Percentiles rank a stretch among this genome's conserved stretches.
Conservation (phyloP, 1,140 invertebrate genomes). For the Drosophila equinoxialis region DNA sequence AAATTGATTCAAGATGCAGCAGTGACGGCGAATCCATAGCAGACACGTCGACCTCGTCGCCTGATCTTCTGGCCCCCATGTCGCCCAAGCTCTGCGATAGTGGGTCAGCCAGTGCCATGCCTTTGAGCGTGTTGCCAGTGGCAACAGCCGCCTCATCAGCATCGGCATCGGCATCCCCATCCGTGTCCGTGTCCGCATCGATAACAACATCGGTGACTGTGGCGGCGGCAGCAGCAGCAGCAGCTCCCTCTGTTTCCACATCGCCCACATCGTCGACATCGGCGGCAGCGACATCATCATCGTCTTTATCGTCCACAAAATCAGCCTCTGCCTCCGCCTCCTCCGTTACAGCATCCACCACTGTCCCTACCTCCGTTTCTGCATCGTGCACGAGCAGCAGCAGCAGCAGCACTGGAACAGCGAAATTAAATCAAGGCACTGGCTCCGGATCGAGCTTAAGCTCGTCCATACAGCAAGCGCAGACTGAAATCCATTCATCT, state of each 20-base stretch:
- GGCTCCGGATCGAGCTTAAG: constrained; percentile 13
- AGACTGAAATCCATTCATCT: constrained; percentile 79
- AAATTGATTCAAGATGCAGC: constrained; percentile 97
- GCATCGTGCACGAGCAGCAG: constrained; percentile 50
- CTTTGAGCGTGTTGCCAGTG: constrained; percentile 67
- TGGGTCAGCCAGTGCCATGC: constrained; percentile 79
- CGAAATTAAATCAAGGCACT: constrained; percentile 44
- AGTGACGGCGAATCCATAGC: constrained; percentile 97
- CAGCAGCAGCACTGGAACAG: constrained; percentile 59
- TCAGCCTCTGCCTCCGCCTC: constrained; percentile 16
- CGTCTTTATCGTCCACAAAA: constrained; percentile 23
- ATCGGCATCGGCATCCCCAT: constrained; percentile 29
- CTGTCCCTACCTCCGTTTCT: constrained; percentile 27
- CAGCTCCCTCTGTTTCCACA: constrained; percentile 43
- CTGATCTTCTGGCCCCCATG: constrained; percentile 90
- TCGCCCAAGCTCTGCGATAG: constrained; percentile 88
- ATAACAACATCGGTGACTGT: constrained; percentile 50
- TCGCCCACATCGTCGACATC: constrained; percentile 52
- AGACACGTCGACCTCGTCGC: constrained; percentile 94
- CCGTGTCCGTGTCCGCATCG: constrained; percentile 44
- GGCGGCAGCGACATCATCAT: constrained; percentile 39
- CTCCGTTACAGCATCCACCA: constrained; percentile 29
- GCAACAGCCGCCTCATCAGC: constrained; percentile 31
- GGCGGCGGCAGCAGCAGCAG: constrained; percentile 29
- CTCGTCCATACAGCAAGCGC: constrained; percentile 59